Evolutionary conservation across 1,140 invertebrate genomes (phyloP).

Genomic region (Caerostris extrusa): DNA sequence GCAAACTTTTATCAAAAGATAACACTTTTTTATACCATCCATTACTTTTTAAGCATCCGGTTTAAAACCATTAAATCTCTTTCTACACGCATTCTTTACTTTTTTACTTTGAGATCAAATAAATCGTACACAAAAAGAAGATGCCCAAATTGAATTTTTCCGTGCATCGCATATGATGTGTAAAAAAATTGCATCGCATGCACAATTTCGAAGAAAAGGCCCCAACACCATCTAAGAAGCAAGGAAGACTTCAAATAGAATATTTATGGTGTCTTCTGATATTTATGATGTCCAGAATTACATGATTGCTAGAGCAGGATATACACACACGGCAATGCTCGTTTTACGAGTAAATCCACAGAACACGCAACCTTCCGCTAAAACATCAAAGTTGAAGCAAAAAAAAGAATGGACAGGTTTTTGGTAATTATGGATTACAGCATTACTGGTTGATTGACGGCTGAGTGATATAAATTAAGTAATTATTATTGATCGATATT

Average conservation of each 20-base stretch:
- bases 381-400: not conserved
- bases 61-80: not conserved
- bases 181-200: not conserved
- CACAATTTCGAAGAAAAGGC: not conserved
- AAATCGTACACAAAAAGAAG: not conserved
- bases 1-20: too few species aligned
- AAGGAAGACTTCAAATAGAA: not conserved
- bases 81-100: not conserved
- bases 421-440: not conserved
- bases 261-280: constrained; percentile 16
- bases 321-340: constrained; percentile 9
- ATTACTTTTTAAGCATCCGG: not conserved
- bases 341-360: not conserved
- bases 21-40: not conserved
- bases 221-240: not conserved
- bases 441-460: not conserved
- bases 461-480: not conserved
- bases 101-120: not conserved
- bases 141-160: not conserved
- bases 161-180: not conserved
- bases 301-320: not conserved
- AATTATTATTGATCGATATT: not conserved
- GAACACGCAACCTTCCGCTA: not conserved
- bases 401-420: not conserved
- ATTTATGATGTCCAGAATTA: constrained; percentile 13